Evolutionary conservation across 2,888 invertebrate genomes (phyloP).

Genomic region (Xanthorhoe designata): DNA sequence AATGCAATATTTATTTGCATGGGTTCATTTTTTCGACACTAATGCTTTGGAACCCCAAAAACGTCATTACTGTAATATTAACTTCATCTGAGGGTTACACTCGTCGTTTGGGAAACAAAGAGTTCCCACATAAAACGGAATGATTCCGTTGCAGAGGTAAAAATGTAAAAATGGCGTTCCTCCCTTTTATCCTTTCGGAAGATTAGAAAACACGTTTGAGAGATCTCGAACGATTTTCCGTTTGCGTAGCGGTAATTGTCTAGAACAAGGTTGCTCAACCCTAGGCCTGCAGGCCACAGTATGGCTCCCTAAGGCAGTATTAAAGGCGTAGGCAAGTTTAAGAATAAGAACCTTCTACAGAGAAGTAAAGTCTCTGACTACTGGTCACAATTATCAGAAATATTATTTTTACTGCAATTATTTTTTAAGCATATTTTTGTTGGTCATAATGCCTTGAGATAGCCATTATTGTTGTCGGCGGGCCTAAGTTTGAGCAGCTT

Average conservation of each 20-base stretch:
- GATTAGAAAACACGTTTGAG: constrained; percentile 81
- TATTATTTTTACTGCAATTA: too few species aligned
- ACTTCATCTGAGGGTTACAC: constrained; percentile 52
- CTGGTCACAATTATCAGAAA: too few species aligned
- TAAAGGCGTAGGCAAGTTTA: too few species aligned
- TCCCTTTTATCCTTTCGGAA: constrained; percentile 64
- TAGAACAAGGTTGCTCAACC: constrained; percentile 48
- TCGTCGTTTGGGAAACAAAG: constrained; percentile 50
- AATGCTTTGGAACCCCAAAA: constrained; percentile 29
- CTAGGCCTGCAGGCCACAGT: too few species aligned
- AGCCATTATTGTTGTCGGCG: too few species aligned
- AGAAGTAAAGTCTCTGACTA: too few species aligned
- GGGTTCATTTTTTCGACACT: background rate
- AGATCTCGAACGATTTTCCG: constrained; percentile 80
- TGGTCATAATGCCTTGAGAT: too few species aligned
- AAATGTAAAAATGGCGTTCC: constrained; percentile 62
- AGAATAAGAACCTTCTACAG: too few species aligned
- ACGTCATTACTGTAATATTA: constrained; percentile 53
- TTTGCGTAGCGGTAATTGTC: constrained; percentile 83
- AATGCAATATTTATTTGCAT: background rate
- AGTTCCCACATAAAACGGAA: constrained; percentile 48
- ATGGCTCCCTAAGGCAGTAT: too few species aligned
- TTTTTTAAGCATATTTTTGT: too few species aligned
- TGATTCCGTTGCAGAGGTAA: constrained; percentile 59
- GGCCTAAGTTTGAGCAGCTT: too few species aligned